Evolutionary conservation across 1,140 invertebrate species (phyloP), one percentile per base, ranked within the genome.

Genomic region (Drosophila persimilis): DNA sequence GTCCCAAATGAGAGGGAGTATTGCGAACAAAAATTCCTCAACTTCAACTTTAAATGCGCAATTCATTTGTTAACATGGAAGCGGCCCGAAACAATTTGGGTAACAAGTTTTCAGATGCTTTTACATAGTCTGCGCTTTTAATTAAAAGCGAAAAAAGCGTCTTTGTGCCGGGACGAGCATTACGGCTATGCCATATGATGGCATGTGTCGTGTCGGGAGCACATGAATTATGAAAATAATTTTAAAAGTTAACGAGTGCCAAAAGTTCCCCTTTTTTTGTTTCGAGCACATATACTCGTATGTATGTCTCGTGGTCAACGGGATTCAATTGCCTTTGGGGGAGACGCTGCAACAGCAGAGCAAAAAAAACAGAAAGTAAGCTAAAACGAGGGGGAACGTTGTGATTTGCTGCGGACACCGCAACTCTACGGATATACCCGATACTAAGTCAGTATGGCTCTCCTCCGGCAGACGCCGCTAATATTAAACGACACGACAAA

Each of bases 51-150:
- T 80, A 66, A 63, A 76, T 86, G 74, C 74, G 65, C 83, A 88
- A 86, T 77, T 86, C 86, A 81, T 86, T 86, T 86, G 81, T 86
- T 86, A 88, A 86, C 81, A 86, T 79, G 74, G 65, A 35, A 75
- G 73, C 69, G 66, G 65, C 50, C 63, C 64, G 70, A 84, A 85
- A 85, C 73, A 85, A 80, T 86, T 80, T 80, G 73, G 44, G 53
- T 51, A 80, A 86, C 58, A 86, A 80, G 58, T 80, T 80, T 79
- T 80, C 47, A 47, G 45, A 46, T 75, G 53, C 62, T 75, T 67
- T 75, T 75, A 75, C 73, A 75, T 67, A 67, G 72, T 76, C 72
- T 76, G 56, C 62, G 73, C 39, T 80, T 81, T 81, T 77, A 81
- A 81, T 81, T 81, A 81, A 81, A 73, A 67, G 51, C 73, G 54